A percentile compares a stretch with the other conserved stretches of the same genome.
Evolutionary conservation across 2,113 vertebrate genomes (phyloP).

Genomic region (Ellobius talpinus): DNA sequence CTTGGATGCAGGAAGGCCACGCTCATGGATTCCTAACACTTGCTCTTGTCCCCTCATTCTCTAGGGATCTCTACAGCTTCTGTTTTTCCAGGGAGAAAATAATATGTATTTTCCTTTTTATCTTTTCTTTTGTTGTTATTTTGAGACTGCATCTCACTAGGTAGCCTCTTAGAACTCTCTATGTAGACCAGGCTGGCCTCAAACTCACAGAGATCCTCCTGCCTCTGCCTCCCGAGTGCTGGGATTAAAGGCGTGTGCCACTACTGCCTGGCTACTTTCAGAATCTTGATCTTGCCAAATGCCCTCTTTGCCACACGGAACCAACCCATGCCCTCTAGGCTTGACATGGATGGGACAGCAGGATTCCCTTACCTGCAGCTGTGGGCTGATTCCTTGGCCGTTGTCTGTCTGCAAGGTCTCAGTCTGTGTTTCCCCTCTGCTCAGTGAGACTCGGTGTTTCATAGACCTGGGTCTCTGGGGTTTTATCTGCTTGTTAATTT

Average conservation of each 20-base stretch:
- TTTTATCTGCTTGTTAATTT: conserved; percentile 44
- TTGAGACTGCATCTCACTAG: background rate
- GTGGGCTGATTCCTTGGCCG: background rate
- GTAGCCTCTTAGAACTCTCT: background rate
- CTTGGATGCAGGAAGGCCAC: background rate
- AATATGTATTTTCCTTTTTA: background rate
- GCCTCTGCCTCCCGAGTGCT: background rate
- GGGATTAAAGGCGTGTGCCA: background rate
- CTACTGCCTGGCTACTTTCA: background rate
- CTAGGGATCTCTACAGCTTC: background rate
- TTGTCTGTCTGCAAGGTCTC: background rate
- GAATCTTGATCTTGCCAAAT: background rate
- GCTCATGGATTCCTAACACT: fast-evolving
- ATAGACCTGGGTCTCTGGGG: background rate
- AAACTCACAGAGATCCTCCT: background rate
- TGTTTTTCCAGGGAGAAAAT: background rate
- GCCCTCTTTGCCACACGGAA: background rate
- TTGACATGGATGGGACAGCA: background rate
- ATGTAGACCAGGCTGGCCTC: background rate
- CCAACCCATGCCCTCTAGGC: background rate
- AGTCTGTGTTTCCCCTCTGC: background rate
- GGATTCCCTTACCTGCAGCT: background rate
- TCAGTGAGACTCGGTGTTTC: background rate
- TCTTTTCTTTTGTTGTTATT: background rate
- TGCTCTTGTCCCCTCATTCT: background rate